Evolutionary conservation across 2,888 invertebrate species (phyloP).

Genomic region (Xanthia togata): DNA sequence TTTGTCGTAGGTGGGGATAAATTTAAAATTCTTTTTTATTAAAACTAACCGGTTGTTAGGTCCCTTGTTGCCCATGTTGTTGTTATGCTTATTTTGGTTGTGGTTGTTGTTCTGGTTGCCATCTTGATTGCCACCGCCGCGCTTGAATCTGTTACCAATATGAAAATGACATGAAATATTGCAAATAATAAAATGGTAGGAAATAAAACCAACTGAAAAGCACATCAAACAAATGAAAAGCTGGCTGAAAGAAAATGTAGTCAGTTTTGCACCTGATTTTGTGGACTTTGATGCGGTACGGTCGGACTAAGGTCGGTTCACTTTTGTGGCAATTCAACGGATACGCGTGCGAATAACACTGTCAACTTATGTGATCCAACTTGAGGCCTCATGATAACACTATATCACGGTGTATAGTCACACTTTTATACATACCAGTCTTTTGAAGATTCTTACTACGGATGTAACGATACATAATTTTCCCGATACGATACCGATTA

Average conservation of each 20-base stretch:
- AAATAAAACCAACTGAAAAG: conserved; percentile 3
- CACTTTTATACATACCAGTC: conserved; percentile 6
- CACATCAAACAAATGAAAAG: conserved; percentile 13
- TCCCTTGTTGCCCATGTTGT: conserved; percentile 83
- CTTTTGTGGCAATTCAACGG: too few species aligned
- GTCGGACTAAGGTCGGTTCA: too few species aligned
- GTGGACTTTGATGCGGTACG: neutral
- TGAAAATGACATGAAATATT: conserved; percentile 4
- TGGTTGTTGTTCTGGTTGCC: conserved; percentile 74
- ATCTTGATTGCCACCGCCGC: conserved; percentile 83
- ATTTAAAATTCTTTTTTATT: neutral
- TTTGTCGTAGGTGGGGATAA: too few species aligned
- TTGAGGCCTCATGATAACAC: neutral
- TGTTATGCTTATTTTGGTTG: conserved; percentile 81
- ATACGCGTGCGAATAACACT: neutral
- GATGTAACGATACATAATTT: too few species aligned
- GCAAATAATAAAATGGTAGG: neutral
- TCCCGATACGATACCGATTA: too few species aligned
- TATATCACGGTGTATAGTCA: neutral
- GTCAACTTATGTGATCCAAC: neutral
- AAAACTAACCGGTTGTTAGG: conserved; percentile 82
- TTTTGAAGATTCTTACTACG: neutral
- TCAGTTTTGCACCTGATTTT: neutral
- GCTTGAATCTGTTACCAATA: conserved; percentile 79
- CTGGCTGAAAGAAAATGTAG: neutral